Conservation (phyloP, 2,113 vertebrate genomes). For the Barnardius zonarius region DNA sequence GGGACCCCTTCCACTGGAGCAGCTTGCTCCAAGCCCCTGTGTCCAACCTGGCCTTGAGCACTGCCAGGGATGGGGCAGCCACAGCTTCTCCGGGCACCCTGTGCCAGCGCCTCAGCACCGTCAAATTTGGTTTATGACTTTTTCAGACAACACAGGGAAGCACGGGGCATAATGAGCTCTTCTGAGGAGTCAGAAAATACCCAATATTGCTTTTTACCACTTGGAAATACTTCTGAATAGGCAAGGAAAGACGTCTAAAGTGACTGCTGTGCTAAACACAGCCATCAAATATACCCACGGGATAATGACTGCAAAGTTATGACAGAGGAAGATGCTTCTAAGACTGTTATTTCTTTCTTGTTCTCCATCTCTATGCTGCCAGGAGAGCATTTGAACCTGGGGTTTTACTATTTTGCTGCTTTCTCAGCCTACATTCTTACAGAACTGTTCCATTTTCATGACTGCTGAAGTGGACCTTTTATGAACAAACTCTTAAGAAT, state of each 20-base stretch:
- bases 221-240: neutral
- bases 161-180: rapidly evolving
- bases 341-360: neutral
- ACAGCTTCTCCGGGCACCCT: neutral
- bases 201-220: neutral
- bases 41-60: too few species aligned
- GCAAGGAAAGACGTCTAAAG: neutral
- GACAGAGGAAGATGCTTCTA: neutral
- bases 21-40: neutral
- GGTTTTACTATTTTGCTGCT: neutral
- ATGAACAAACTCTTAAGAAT: neutral
- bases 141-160: neutral
- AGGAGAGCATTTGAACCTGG: neutral
- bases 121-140: neutral
- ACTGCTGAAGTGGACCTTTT: neutral
- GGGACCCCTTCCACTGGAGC: neutral
- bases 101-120: neutral
- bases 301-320: neutral
- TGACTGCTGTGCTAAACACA: neutral
- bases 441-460: neutral
- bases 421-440: neutral
- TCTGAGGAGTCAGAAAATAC: neutral
- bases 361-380: neutral
- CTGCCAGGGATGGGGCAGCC: neutral
- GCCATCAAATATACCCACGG: neutral